Conservation (phyloP, 1,140 invertebrate genomes). For the Drosophila quadrilineata region DNA sequence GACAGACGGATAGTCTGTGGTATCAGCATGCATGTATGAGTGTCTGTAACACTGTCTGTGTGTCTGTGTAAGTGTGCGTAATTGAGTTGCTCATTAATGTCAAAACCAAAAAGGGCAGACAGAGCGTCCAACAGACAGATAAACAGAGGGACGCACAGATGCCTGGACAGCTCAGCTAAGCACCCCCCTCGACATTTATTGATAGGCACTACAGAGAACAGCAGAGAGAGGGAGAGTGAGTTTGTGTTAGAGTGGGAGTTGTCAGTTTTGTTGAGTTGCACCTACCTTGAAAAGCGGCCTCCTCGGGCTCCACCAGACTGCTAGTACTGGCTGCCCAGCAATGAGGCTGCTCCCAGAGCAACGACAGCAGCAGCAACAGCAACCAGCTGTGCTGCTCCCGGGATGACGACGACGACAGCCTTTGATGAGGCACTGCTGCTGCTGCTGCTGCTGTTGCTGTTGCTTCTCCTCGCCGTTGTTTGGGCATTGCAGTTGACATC, state of each 20-base stretch:
- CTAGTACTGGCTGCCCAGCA: slow-evolving; percentile 39
- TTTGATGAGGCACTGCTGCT: slow-evolving; percentile 18
- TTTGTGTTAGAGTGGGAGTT: not conserved
- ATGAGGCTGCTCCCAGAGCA: slow-evolving; percentile 10
- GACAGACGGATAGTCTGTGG: not conserved
- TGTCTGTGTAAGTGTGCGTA: slow-evolving; percentile 35
- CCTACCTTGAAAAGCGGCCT: slow-evolving; percentile 84
- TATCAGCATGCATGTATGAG: not conserved
- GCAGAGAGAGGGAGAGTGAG: not conserved
- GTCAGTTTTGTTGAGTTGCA: slow-evolving; percentile 30
- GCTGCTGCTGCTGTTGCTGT: slow-evolving; percentile 19
- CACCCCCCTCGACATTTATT: slow-evolving; percentile 43
- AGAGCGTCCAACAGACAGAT: slow-evolving; percentile 2
- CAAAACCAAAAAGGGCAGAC: slow-evolving; percentile 52
- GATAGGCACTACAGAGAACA: slow-evolving; percentile 32
- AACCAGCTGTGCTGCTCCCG: not conserved
- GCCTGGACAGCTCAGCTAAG: not conserved
- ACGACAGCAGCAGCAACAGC: slow-evolving; percentile 40
- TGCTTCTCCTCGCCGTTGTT: not conserved
- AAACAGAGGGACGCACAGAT: slow-evolving; percentile 2
- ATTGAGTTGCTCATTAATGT: slow-evolving; percentile 73
- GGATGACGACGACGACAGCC: not conserved
- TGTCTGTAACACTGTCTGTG: not conserved
- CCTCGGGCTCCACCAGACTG: slow-evolving; percentile 65
- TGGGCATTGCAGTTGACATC: slow-evolving; percentile 62